Evolutionary conservation across 2,888 invertebrate genomes (phyloP), one percentile per base, ranked within the genome.

Genomic region (Physocephala rufipes): DNA sequence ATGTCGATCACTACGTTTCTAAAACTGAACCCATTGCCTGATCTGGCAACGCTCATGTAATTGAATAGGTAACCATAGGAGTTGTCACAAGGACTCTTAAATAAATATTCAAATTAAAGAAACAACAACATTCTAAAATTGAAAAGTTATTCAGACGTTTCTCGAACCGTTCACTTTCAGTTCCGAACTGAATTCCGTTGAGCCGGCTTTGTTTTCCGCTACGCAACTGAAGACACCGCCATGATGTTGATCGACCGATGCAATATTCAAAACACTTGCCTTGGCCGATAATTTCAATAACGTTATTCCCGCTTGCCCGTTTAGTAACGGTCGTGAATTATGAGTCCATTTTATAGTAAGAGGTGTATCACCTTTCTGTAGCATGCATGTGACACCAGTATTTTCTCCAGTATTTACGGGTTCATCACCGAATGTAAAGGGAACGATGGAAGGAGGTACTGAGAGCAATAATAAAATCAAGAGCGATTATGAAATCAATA

Each of bases 341-440:
- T 89, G 86, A 64, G 87, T 90, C 94, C 94, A 95, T 66, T 89
- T 88, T 72, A 95, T 92, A 75, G 89, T 89, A 71, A 95, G 88
- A 30, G 95, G 95, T 75, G 91, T 86, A 84, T 95, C 95, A 66
- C 95, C 94, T 84, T 93, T 92, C 74, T 89, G 89, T 47, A 92
- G 91, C 79, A 91, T 90, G 84, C 94, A 94, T 73, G 90, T 90
- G 16, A 90, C 89, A 58, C 91, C 91, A 47, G 90, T 89, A 82
- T 90, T 89, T 79, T 92, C 92, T 71, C 91, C 92, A 70, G 90
- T 90, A 80, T 92, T 91, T 19, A 90, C 88, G 2, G 91, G 89
- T 73, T 91, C 91, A 66, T 90, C 89, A 74, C 92, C 93, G 78
- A 93, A 92, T 79, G 89, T 89, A 80, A 93, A 92, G 43, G 91